Evolutionary conservation across 2,797 vertebrate species (phyloP), one percentile per base, ranked within the genome.

Genomic region (Ibycter americanus): DNA sequence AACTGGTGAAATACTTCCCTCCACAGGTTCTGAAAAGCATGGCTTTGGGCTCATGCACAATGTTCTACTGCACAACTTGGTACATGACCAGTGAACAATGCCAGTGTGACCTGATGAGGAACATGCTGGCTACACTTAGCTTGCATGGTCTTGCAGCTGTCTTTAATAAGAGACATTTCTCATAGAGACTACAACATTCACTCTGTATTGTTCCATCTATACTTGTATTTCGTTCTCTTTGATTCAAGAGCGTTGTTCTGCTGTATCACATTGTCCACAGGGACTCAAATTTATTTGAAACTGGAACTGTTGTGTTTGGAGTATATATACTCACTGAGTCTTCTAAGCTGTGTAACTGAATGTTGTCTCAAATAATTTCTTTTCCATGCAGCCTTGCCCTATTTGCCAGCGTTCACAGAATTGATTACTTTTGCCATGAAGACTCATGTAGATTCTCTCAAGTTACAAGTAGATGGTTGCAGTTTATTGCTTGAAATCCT

Each of bases 401-500:
- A 29, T 18, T 68, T 95, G 9, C 20, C 4, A 0, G 86, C 27
- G 8, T 38, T 97, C 51, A 71, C 96, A 29, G 90, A 93, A 5
- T 9, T 87, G 36, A 42, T 98, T 26, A 5, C 55, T 16, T 9
- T 3, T 42, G 54, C 96, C 44, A 92, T 98, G 97, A 89, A 72
- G 63, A 93, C 58, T 38, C 98, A 98, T 1, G 25, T 29, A 34
- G 65, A 90, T 81, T 76, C 92, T 83, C 68, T 91, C 0, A 78
- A 95, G 23, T 14, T 98, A 10, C 98, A 98, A 92, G 67, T 95
- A 42, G 83, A 87, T 0, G 97, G 95, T 56, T 97, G 95, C 65
- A 87, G 70, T 44, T 96, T 98, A 65, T 89, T 99, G 80, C 96
- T 98, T 49, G 87, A 93, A 52, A 31, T 97, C 78, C 18, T 95